phyloP scores from a whole-genome alignment of 2,113 vertebrate species.

The Hirundichthys speculiger region DNA sequence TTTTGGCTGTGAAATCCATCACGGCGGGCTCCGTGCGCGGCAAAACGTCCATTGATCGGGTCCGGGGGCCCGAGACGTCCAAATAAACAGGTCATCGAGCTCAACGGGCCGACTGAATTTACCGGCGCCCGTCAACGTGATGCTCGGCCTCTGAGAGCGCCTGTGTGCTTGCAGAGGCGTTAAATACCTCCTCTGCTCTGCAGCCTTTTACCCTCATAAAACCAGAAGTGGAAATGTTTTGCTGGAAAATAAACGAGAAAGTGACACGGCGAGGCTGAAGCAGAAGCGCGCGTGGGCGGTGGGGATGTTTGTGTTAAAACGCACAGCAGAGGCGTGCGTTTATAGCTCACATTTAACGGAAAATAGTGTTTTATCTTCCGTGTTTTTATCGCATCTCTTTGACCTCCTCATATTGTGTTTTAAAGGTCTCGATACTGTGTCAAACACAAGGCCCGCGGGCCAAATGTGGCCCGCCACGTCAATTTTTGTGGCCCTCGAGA shows the following conservation, averaged over 20 bases:
- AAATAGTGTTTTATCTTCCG: too few relatives aligned
- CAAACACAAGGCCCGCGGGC: too few relatives aligned
- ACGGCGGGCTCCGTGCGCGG: slow-evolving; percentile 48
- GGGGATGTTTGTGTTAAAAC: slow-evolving; percentile 3
- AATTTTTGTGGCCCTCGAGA: too few relatives aligned
- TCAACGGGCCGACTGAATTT: slow-evolving; percentile 46
- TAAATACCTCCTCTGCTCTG: slow-evolving; percentile 47
- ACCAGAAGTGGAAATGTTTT: slow-evolving; percentile 53
- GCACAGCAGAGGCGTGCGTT: too few relatives aligned
- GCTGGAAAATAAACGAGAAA: slow-evolving; percentile 39
- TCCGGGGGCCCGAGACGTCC: slow-evolving; percentile 56
- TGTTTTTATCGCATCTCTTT: too few relatives aligned
- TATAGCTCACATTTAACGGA: too few relatives aligned
- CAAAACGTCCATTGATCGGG: slow-evolving; percentile 59
- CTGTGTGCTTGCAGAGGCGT: slow-evolving; percentile 44
- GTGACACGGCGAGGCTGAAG: slow-evolving; percentile 16
- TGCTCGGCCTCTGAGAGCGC: slow-evolving; percentile 38
- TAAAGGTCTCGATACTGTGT: too few relatives aligned
- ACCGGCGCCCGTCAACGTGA: slow-evolving; percentile 36
- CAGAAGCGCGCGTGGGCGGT: background rate
- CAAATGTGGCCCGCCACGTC: too few relatives aligned
- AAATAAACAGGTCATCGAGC: slow-evolving; percentile 76
- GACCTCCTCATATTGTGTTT: too few relatives aligned
- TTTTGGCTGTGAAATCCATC: slow-evolving; percentile 67
- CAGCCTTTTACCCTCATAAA: slow-evolving; percentile 37